These are phyloP conservation scores for Ciconia maguari DNA, from an alignment of 2,113 vertebrate species.

Conservation along the genomic window DNA sequence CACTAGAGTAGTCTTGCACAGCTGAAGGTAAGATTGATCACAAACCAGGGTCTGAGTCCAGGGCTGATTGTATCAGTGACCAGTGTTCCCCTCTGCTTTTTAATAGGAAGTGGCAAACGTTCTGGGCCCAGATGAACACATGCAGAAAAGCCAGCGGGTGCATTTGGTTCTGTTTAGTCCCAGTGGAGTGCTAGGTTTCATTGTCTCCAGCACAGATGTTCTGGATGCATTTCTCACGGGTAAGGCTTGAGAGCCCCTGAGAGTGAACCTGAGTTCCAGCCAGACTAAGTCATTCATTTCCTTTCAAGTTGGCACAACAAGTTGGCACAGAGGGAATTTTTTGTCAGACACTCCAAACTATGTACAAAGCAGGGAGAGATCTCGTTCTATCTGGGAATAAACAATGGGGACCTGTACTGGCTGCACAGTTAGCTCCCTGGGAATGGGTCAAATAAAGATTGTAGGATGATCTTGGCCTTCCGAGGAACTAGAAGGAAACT, in stretches of 20 bases:
- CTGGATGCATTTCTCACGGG: constrained; percentile 80
- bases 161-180: constrained; percentile 83
- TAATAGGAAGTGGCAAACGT: constrained; percentile 77
- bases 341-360: neutral
- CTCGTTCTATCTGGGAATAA: neutral
- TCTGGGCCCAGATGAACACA: constrained; percentile 83
- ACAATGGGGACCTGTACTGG: neutral
- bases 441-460: rapidly evolving
- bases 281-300: neutral
- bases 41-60: neutral
- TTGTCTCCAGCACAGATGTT: constrained; percentile 71
- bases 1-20: neutral
- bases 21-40: neutral
- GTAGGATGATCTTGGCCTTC: neutral
- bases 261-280: neutral
- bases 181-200: constrained; percentile 83
- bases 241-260: constrained; percentile 24
- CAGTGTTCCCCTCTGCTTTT: neutral
- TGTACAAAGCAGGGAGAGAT: neutral
- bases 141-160: constrained; percentile 72
- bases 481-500: neutral
- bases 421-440: neutral
- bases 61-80: neutral
- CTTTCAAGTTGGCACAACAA: neutral
- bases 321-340: neutral